Evolutionary conservation across 2,888 invertebrate species (phyloP).

Genomic region (Synanthedon myopaeformis): DNA sequence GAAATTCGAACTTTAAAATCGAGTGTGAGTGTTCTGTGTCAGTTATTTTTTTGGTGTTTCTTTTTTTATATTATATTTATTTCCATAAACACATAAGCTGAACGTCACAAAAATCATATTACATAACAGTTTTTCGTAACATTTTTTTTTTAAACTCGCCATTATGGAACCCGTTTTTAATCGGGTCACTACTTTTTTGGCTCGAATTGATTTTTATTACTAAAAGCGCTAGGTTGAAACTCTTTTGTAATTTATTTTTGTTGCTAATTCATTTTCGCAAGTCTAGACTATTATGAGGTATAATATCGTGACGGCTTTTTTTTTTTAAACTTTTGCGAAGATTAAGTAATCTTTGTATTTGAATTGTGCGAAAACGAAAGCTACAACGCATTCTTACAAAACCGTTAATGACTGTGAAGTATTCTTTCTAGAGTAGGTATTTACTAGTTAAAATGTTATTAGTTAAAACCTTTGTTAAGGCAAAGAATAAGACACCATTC

Average conservation of each 20-base stretch:
- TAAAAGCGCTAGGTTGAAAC: background rate
- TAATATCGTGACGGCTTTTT: background rate
- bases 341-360: background rate
- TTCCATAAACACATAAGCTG: background rate
- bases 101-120: background rate
- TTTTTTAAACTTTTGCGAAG: background rate
- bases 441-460: no score
- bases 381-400: background rate
- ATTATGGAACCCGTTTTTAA: background rate
- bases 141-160: background rate
- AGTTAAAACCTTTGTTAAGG: no score
- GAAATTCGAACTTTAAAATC: background rate
- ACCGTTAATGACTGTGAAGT: background rate
- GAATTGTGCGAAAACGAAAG: background rate
- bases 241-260: background rate
- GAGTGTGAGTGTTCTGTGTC: background rate
- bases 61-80: background rate
- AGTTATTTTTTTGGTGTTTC: background rate
- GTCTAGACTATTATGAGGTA: background rate
- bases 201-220: background rate
- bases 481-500: no score
- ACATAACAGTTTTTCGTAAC: slow-evolving; percentile 1
- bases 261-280: background rate
- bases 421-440: no score
- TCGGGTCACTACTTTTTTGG: background rate